Base-by-base conservation (phyloP, 2,113 vertebrate genomes). In the Lagopus leucura region DNA sequence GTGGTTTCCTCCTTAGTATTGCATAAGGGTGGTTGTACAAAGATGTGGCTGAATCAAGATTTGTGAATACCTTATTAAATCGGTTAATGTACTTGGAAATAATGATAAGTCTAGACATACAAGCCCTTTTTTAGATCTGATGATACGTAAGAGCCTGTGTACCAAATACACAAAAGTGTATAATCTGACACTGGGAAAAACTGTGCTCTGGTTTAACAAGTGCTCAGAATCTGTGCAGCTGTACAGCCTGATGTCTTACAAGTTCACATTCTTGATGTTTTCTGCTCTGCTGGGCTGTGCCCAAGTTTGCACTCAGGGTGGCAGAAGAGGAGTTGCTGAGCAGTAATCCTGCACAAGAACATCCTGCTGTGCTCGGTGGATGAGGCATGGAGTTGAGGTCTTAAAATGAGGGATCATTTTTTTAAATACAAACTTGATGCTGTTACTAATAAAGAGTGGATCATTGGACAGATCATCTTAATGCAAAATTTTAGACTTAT, bases 321-420 rank as follows among this genome's bases (percentile, higher is more conserved):
- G 38, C 25, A 64, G 61, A 40, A 40, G 61, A 64, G 61, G 36
- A 40, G 61, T 17, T 40, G 61, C 61, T 64, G 63, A 58, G 24
- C 42, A 21, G 47, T 13, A 43, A 42, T 27, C 52, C 45, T 30
- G 7, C 0, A 0, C 30, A 4, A 64, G 45, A n/a, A 43, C 27
- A 27, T 21, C 11, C 36, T 0, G 0, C 17, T 75, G 34, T 0
- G 4, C 47, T 50, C n/a, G 6, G 36, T 34, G n/a, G 14, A 47
- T 12, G 4, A 42, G 7, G 25, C 28, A 24, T 16, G n/a, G 36
- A 43, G 22, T 34, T 42, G 43, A 75, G 64, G 50, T 30, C 48
- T 34, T 27, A 34, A 76, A 32, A 32, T 22, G 48, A 76, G 64
- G 19, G 55, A 48, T 61, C 0, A 6, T 40, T 66, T 63, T 63